phyloP scores from a whole-genome alignment of 2,888 invertebrate species.

The Polymixis flavicincta region DNA sequence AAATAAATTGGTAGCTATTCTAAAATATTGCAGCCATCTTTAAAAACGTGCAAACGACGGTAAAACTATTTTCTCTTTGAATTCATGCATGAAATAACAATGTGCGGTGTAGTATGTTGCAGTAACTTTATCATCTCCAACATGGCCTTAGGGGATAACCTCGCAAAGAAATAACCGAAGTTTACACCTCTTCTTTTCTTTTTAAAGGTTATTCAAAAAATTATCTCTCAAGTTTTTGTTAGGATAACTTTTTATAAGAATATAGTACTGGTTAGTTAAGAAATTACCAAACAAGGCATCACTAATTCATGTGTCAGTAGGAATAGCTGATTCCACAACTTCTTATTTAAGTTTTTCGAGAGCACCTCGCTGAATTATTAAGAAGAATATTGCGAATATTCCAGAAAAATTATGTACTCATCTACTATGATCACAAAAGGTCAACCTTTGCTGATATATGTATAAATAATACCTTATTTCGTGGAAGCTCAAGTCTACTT shows the following conservation, averaged over 20 bases:
- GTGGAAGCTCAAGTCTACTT: neutral
- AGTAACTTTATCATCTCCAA: slow-evolving; percentile 47
- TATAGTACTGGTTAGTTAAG: slow-evolving; percentile 7
- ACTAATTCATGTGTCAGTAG: slow-evolving; percentile 17
- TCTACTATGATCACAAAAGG: slow-evolving; percentile 13
- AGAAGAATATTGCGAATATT: neutral
- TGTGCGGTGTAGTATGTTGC: slow-evolving; percentile 22
- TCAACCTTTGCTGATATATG: neutral
- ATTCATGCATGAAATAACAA: slow-evolving; percentile 38
- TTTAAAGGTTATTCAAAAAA: slow-evolving; percentile 4
- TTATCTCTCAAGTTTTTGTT: slow-evolving; percentile 1
- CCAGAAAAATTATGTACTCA: neutral
- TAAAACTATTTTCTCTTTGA: slow-evolving; percentile 28
- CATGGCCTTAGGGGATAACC: slow-evolving; percentile 36
- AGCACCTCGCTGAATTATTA: neutral
- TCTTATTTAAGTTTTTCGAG: slow-evolving; percentile 4
- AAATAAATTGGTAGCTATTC: neutral
- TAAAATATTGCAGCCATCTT: neutral
- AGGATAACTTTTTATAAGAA: slow-evolving; percentile 14
- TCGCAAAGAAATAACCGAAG: slow-evolving; percentile 27
- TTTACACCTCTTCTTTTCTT: slow-evolving; percentile 14
- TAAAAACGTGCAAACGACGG: slow-evolving; percentile 4
- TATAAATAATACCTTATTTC: slow-evolving; percentile 6
- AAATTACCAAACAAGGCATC: slow-evolving; percentile 25
- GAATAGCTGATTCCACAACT: neutral